phyloP scores from a whole-genome alignment of 2,888 invertebrate species.

The Myopa tessellatipennis region DNA sequence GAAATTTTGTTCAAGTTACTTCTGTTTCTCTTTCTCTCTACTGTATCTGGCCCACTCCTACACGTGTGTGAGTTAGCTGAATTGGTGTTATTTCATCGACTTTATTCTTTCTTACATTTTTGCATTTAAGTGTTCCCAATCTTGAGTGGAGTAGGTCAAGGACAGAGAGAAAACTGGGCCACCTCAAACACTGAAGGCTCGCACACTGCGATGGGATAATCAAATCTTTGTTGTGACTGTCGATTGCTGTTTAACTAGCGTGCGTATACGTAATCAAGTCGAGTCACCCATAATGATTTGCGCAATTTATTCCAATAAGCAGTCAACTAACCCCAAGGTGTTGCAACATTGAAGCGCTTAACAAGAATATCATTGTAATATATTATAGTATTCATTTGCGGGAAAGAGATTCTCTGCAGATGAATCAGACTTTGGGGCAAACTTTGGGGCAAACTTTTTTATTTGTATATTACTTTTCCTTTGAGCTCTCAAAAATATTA shows the following conservation, averaged over 20 bases:
- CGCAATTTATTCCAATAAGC: neutral
- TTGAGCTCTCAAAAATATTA: too few relatives aligned
- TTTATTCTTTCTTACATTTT: constrained; percentile 39
- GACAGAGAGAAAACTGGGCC: constrained; percentile 67
- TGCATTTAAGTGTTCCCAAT: constrained; percentile 47
- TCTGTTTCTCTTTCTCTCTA: constrained; percentile 13
- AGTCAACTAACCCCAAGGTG: neutral
- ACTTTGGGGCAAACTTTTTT: neutral
- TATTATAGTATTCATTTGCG: neutral
- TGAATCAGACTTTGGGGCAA: neutral
- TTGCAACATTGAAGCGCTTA: constrained; percentile 14
- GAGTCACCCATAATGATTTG: constrained; percentile 6
- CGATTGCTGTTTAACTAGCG: constrained; percentile 17
- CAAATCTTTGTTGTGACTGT: constrained; percentile 45
- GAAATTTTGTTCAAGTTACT: constrained; percentile 27
- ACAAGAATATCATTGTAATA: neutral
- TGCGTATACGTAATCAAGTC: constrained; percentile 8
- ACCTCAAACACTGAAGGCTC: constrained; percentile 49
- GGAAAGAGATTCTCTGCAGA: neutral
- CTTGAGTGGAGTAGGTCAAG: constrained; percentile 68
- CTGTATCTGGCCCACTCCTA: neutral
- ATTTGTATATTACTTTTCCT: too few relatives aligned
- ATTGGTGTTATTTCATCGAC: constrained; percentile 35
- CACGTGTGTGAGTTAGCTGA: constrained; percentile 4
- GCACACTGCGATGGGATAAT: constrained; percentile 43